phyloP scores from a whole-genome alignment of 2,888 invertebrate genomes.

The Blastobasis adustella region DNA sequence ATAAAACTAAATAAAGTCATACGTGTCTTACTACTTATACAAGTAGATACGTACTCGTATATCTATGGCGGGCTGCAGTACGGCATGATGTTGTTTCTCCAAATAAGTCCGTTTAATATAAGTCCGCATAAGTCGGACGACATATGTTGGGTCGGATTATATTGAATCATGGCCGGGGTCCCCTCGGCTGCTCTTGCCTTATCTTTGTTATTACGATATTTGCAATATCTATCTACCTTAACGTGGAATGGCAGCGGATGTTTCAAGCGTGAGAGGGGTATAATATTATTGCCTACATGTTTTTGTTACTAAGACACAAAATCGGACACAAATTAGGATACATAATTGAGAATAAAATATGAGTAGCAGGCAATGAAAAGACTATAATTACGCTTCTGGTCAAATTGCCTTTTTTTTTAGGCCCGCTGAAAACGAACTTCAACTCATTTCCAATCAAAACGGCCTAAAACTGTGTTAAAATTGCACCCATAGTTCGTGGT shows the following conservation, averaged over 20 bases:
- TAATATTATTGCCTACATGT: too few relatives aligned
- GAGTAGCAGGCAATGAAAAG: too few relatives aligned
- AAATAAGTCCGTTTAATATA: conserved; percentile 59
- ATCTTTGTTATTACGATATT: conserved; percentile 27
- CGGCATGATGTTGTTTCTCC: conserved; percentile 35
- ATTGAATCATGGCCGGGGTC: conserved; percentile 52
- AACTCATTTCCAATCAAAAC: too few relatives aligned
- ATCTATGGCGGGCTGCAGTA: conserved; percentile 21
- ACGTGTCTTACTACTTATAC: not conserved
- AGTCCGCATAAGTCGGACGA: conserved; percentile 44
- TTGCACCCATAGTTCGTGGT: too few relatives aligned
- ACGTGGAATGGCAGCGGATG: conserved; percentile 20
- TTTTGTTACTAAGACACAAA: too few relatives aligned
- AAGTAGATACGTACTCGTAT: conserved; percentile 14
- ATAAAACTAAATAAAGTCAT: conserved; percentile 18
- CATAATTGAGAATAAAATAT: too few relatives aligned
- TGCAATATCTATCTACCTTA: conserved; percentile 14
- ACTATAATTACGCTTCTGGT: too few relatives aligned
- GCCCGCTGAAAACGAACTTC: too few relatives aligned
- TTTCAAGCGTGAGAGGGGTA: conserved; percentile 3
- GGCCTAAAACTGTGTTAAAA: too few relatives aligned
- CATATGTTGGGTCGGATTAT: conserved; percentile 60
- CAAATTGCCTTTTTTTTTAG: too few relatives aligned
- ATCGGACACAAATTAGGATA: too few relatives aligned
- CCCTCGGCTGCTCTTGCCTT: conserved; percentile 17